These are phyloP conservation scores for Notolabrus celidotus DNA, from an alignment of 2,797 vertebrate species.

Conservation along the genomic window DNA sequence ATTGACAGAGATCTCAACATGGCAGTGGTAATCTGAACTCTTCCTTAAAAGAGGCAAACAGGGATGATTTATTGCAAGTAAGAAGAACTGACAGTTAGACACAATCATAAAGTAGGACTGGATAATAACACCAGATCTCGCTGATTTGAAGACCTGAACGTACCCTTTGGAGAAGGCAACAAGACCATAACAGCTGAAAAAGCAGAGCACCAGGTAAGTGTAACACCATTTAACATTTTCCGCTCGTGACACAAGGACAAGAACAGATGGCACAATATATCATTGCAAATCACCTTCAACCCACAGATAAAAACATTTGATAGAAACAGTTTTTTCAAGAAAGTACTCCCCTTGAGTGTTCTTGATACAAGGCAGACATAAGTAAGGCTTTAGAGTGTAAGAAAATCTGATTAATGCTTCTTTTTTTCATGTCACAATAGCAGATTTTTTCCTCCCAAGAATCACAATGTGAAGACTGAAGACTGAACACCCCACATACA, in stretches of 20 bases:
- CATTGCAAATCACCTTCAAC: slow-evolving; percentile 64
- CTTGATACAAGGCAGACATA: slow-evolving; percentile 68
- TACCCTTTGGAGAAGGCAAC: slow-evolving; percentile 66
- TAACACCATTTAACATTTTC: slow-evolving; percentile 57
- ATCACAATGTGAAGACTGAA: slow-evolving; percentile 46
- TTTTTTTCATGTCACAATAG: slow-evolving; percentile 25
- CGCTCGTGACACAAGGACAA: slow-evolving; percentile 52
- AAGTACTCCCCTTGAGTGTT: slow-evolving; percentile 53
- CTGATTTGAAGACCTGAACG: slow-evolving; percentile 65
- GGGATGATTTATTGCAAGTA: slow-evolving; percentile 70
- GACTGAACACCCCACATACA: slow-evolving; percentile 30
- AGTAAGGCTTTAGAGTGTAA: slow-evolving; percentile 78
- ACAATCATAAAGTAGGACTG: slow-evolving; percentile 49
- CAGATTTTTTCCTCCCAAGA: slow-evolving; percentile 28
- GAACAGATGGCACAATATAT: slow-evolving; percentile 73
- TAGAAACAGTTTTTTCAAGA: slow-evolving; percentile 43
- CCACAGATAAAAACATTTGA: slow-evolving; percentile 50
- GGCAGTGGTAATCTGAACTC: slow-evolving; percentile 48
- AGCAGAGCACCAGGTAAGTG: slow-evolving; percentile 68
- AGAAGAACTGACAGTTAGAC: slow-evolving; percentile 55
- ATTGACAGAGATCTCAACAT: slow-evolving; percentile 51
- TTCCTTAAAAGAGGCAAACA: slow-evolving; percentile 47
- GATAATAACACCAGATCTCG: slow-evolving; percentile 50
- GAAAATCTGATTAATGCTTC: slow-evolving; percentile 34
- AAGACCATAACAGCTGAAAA: slow-evolving; percentile 48